phyloP scores from a whole-genome alignment of 2,113 vertebrate species.

The Stictonetta naevosa region DNA sequence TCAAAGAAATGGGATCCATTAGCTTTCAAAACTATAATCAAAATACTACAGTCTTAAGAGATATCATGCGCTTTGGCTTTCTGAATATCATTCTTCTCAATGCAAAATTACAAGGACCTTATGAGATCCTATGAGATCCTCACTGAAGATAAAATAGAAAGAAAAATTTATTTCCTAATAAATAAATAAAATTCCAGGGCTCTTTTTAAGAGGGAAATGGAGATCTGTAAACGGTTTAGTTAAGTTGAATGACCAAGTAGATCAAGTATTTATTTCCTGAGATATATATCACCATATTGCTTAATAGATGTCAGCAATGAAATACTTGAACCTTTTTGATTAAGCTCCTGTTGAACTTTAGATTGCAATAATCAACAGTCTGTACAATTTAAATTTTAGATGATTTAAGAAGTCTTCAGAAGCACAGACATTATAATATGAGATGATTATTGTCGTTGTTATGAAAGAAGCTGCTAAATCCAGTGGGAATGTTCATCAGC shows the following conservation, averaged over 20 bases:
- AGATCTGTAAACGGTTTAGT: slow-evolving; percentile 4
- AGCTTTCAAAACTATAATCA: background rate
- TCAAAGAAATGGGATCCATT: background rate
- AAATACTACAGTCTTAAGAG: background rate
- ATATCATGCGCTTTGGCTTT: background rate
- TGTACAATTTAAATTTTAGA: slow-evolving; percentile 82
- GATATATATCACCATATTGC: slow-evolving; percentile 65
- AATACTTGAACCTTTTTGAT: slow-evolving; percentile 80
- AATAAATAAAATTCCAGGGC: background rate
- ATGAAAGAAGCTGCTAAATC: slow-evolving; percentile 77
- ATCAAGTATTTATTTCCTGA: slow-evolving; percentile 62
- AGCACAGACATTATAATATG: slow-evolving; percentile 78
- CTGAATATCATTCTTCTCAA: background rate
- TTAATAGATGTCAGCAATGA: slow-evolving; percentile 66
- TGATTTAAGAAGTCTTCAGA: slow-evolving; percentile 80
- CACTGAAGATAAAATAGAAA: background rate
- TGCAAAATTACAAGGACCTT: background rate
- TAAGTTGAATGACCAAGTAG: slow-evolving; percentile 46
- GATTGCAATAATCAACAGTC: slow-evolving; percentile 79
- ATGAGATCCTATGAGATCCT: background rate
- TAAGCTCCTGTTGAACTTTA: slow-evolving; percentile 82
- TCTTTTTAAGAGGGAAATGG: background rate
- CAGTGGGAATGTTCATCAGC: slow-evolving; percentile 82
- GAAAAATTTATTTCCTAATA: background rate
- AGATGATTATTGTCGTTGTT: slow-evolving; percentile 80